Evolutionary conservation across 64 coral and sea anemone species (phyloP).

Genomic region (Dendrophyllia cribrosa): DNA sequence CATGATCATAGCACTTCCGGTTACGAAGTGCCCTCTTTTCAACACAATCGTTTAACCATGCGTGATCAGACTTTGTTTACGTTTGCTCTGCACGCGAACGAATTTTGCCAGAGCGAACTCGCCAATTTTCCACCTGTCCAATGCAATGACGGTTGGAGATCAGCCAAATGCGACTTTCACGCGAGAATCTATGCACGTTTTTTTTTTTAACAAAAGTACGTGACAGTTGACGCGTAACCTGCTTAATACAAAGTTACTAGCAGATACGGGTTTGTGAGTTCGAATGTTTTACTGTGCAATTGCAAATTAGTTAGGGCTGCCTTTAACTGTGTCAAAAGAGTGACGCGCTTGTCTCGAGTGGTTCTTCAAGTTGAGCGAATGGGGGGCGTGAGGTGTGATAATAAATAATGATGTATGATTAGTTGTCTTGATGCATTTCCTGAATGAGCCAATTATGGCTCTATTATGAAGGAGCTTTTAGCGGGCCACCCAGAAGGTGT

Average conservation of each 20-base stretch:
- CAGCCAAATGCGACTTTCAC: not conserved
- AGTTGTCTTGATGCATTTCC: conserved; percentile 36
- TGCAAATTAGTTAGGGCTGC: conserved; percentile 33
- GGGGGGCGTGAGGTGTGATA: conserved; percentile 12
- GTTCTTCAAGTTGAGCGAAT: not conserved
- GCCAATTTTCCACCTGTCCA: not conserved
- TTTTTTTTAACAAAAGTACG: not conserved
- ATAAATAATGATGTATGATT: conserved; percentile 30
- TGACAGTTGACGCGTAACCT: too few relatives aligned
- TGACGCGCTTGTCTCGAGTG: conserved; percentile 35
- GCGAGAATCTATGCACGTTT: too few relatives aligned
- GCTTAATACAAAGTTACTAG: not conserved
- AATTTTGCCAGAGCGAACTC: not conserved
- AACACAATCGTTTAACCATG: conserved; percentile 18
- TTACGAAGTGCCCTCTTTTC: not conserved
- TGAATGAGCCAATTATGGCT: conserved; percentile 46
- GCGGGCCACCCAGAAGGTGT: not conserved
- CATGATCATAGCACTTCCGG: conserved; percentile 38
- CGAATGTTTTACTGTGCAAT: not conserved
- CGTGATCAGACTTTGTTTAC: conserved; percentile 21
- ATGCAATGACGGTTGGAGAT: not conserved
- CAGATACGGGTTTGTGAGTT: not conserved
- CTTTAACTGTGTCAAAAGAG: conserved; percentile 12
- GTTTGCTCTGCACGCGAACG: conserved; percentile 1
- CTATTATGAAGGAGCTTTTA: conserved; percentile 49